phyloP scores from a whole-genome alignment of 2,888 invertebrate species.

The Drosophila putrida region DNA sequence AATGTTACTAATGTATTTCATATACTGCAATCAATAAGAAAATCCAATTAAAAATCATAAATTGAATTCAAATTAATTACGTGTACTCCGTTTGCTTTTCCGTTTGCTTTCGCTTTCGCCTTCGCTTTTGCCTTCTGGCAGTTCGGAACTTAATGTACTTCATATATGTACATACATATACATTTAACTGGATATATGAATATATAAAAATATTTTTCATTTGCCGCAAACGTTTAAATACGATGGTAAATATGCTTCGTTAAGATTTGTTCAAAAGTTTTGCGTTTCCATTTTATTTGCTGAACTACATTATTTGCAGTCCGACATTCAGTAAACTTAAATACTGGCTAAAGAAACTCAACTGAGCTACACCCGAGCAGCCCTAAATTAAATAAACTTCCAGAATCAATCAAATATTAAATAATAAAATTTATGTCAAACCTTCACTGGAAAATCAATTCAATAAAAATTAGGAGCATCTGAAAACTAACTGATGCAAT shows the following conservation, averaged over 20 bases:
- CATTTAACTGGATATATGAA: neutral
- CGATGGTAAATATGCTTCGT: neutral
- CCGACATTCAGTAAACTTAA: neutral
- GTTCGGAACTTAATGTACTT: neutral
- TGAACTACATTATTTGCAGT: neutral
- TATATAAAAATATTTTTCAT: neutral
- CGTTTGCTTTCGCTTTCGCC: neutral
- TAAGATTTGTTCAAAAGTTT: neutral
- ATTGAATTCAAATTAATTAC: conserved; percentile 4
- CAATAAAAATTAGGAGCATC: too few species aligned
- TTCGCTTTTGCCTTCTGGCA: neutral
- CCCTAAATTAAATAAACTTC: too few species aligned
- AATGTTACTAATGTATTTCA: neutral
- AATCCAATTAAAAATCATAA: conserved; percentile 12
- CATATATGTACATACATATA: neutral
- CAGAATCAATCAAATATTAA: too few species aligned
- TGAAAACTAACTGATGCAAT: too few species aligned
- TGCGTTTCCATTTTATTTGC: conserved; percentile 3
- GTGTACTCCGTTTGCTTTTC: conserved; percentile 1
- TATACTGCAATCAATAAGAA: conserved; percentile 3
- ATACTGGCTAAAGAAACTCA: neutral
- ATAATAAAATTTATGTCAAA: too few species aligned
- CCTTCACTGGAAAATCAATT: too few species aligned
- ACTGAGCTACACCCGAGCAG: neutral
- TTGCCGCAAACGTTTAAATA: neutral